Percentiles rank a stretch among this genome's conserved stretches.
Evolutionary conservation across 2,797 vertebrate genomes (phyloP).

Genomic region (Eurystomus glaucurus): DNA sequence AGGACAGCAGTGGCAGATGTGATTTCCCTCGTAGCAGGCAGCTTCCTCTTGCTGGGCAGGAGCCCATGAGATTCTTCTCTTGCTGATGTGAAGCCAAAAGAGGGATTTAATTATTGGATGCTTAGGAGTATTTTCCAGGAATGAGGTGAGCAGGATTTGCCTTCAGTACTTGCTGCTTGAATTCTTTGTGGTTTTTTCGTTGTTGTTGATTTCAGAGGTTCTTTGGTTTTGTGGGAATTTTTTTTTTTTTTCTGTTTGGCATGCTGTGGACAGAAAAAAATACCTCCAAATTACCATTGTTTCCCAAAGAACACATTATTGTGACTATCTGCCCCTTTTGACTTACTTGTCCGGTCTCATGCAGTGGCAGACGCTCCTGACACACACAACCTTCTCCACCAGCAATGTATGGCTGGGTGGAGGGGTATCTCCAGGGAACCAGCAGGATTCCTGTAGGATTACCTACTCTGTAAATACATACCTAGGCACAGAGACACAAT

Average conservation of each 20-base stretch:
- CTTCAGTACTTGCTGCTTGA: not conserved
- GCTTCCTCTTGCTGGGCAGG: not conserved
- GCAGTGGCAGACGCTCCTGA: not conserved
- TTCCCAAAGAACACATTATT: not conserved
- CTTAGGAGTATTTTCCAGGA: constrained; percentile 24
- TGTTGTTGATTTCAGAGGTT: not conserved
- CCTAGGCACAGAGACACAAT: not conserved
- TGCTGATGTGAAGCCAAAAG: not conserved
- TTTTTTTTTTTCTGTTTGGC: not conserved
- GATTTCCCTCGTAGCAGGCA: not conserved
- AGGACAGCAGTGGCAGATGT: not conserved
- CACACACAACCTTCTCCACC: not conserved
- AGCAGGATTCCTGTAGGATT: constrained; percentile 6
- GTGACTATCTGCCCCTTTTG: not conserved
- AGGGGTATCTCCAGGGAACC: not conserved
- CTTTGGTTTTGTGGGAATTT: not conserved
- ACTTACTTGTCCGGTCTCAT: not conserved
- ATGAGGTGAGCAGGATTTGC: not conserved
- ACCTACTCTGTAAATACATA: not conserved
- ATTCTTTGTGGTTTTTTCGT: not conserved
- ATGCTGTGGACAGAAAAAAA: not conserved
- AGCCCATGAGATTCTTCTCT: not conserved
- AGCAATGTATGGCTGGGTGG: not conserved
- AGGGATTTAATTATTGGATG: constrained; percentile 5
- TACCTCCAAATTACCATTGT: not conserved